These are phyloP conservation scores for Thecophora atra DNA, from an alignment of 2,888 invertebrate genomes.

Conservation along the genomic window DNA sequence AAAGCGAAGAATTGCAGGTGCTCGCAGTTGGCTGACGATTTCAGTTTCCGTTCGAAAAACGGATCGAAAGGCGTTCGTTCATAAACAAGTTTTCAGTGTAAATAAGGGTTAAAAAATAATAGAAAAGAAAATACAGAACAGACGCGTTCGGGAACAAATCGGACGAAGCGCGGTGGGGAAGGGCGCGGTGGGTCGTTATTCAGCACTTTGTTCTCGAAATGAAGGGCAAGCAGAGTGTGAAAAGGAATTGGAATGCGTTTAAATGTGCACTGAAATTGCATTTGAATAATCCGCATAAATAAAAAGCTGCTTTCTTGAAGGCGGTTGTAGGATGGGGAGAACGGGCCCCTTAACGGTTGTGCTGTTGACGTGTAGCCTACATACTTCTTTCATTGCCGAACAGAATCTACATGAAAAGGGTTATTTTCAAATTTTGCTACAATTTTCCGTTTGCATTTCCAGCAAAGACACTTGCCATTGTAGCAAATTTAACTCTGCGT, in stretches of 20 bases:
- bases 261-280: conserved; percentile 24
- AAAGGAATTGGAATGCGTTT: conserved; percentile 17
- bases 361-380: conserved; percentile 20
- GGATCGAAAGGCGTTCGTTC: not conserved
- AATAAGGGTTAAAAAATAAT: conserved; percentile 2
- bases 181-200: too few species aligned
- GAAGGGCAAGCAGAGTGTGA: not conserved
- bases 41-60: conserved; percentile 10
- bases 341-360: conserved; percentile 10
- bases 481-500: not conserved
- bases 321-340: not conserved
- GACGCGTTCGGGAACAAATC: not conserved
- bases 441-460: conserved; percentile 27
- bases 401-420: conserved; percentile 28
- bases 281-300: conserved; percentile 29
- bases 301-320: not conserved
- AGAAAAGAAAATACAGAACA: not conserved
- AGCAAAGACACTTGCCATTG: conserved; percentile 5
- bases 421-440: conserved; percentile 29
- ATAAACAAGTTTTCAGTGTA: not conserved
- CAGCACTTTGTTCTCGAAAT: not conserved
- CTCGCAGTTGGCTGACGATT: not conserved
- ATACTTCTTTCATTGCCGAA: conserved; percentile 10
- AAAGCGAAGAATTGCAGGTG: not conserved
- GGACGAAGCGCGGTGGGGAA: not conserved